Base-by-base conservation (phyloP, 2,888 invertebrate genomes). In the Synergus itoensis region DNA sequence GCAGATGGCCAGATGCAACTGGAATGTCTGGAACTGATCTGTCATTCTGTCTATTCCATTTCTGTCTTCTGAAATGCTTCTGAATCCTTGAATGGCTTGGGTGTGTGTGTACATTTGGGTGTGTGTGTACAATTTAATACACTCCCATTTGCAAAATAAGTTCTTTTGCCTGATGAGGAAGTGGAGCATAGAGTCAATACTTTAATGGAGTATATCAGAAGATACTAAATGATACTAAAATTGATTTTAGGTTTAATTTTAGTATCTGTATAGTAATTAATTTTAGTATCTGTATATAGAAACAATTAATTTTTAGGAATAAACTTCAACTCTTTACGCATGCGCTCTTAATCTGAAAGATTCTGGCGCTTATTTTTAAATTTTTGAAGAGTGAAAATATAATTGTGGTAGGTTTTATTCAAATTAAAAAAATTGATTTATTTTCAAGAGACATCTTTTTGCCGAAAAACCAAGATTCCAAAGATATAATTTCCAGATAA, bases 311-410 rank as follows among this genome's bases (percentile, higher is more conserved):
- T 12, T 18, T 43, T 14, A 16, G 43, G 16, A 48, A 28, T 28
- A 9, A 69, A 45, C 48, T 48, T 4, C 28, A 14, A n/a, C 14
- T 28, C 8, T 0, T 48, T 12, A 48, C 69, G 69, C 69, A 48
- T 69, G 69, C 69, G 69, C n/a, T 48, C 48, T 28, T n/a, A 9
- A 57, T 4, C 28, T 9, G 0, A n/a, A 48, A 21, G 1, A 21
- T 16, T 16, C 4, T 1, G 28, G 69, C 69, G 69, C 69, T 45
- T 48, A 69, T 4, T 48, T 69, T 69, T 21, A 4, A 69, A 65
- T 65, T 64, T 64, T 9, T 4, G 36, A 63, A 63, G 7, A 36
- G 4, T 14, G n/a, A 12, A 62, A 62, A 62, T 21, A 12, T 62
- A 12, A 62, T 28, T 62, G 12, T 1, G 12, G 28, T 62, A 21